Base-by-base conservation (phyloP, 1,140 invertebrate genomes). In the Thaumatotibia leucotreta region DNA sequence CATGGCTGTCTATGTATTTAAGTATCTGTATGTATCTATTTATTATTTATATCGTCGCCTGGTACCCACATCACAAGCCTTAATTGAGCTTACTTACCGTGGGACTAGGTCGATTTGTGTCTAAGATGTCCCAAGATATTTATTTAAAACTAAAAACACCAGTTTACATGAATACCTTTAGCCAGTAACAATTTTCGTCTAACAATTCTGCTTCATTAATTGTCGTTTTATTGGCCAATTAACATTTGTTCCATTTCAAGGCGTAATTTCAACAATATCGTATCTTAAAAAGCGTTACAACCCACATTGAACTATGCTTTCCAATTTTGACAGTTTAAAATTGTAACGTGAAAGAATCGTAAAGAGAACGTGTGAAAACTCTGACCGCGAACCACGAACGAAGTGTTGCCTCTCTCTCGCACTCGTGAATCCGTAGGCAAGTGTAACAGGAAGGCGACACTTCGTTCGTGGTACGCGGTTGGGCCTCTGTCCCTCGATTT, bases 181-280 rank as follows among this genome's bases (percentile, higher is more conserved):
- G 39, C 63, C 52, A 70, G 71, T 73, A 71, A 78, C 68, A 76
- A 69, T 76, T 75, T 70, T 63, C 64, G 74, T 81, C 76, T 73
- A 76, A 71, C 69, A 73, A 77, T 67, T 79, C 72, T 64, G 73
- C 74, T 76, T 73, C 75, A 81, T 82, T 82, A 75, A 77, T 82
- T 73, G 76, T 70, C 71, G 66, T 80, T 83, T 81, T 75, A 79
- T 77, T 64, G 69, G 66, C 79, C 82, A 82, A 86, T 88, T 88
- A 86, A 77, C 81, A 74, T 84, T 82, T 74, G 77, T 80, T 76
- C 80, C 68, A 80, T 79, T 77, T 76, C 14, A 45, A 20, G 2
- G 4, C 2, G 20, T 20, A 20, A 45, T 20, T 45, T 6, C 9
- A 45, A 45, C 39, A 45, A 20, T 6, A 45, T 20, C 39, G 5